These are phyloP conservation scores for Phaenicophaeus curvirostris DNA, from an alignment of 2,797 vertebrate genomes.

Conservation along the genomic window DNA sequence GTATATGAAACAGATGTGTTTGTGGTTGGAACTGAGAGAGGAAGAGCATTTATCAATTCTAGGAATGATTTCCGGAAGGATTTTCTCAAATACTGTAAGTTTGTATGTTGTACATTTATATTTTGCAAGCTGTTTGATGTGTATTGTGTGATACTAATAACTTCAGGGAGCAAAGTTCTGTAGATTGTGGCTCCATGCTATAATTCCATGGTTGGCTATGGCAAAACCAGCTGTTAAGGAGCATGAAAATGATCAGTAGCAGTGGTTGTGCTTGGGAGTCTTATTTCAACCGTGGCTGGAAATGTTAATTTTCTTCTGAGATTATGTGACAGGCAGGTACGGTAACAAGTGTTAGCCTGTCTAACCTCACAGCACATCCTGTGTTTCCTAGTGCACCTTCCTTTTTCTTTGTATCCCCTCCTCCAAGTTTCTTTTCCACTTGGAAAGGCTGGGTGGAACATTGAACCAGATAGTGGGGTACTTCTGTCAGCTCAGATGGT, in stretches of 20 bases:
- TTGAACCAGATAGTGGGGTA: not conserved
- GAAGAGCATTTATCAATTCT: constrained; percentile 79
- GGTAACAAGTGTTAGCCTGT: not conserved
- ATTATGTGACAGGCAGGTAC: not conserved
- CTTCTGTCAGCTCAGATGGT: not conserved
- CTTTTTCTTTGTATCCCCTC: not conserved
- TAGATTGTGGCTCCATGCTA: rapidly evolving
- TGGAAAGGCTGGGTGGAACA: rapidly evolving
- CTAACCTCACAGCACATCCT: not conserved
- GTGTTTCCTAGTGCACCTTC: not conserved
- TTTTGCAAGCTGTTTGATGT: not conserved
- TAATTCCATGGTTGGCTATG: not conserved
- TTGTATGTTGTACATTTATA: not conserved
- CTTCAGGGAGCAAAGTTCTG: not conserved
- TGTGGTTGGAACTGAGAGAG: constrained; percentile 80
- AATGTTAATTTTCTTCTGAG: not conserved
- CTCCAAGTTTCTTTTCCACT: not conserved
- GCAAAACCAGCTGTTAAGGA: not conserved
- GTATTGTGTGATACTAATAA: not conserved
- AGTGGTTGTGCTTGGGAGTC: not conserved
- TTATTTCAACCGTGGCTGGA: not conserved
- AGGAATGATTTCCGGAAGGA: constrained; percentile 83
- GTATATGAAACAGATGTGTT: constrained; percentile 81
- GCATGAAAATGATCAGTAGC: not conserved
- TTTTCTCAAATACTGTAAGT: constrained; percentile 84